Conservation (phyloP, 1,140 invertebrate genomes). For the Bombus consobrinus region DNA sequence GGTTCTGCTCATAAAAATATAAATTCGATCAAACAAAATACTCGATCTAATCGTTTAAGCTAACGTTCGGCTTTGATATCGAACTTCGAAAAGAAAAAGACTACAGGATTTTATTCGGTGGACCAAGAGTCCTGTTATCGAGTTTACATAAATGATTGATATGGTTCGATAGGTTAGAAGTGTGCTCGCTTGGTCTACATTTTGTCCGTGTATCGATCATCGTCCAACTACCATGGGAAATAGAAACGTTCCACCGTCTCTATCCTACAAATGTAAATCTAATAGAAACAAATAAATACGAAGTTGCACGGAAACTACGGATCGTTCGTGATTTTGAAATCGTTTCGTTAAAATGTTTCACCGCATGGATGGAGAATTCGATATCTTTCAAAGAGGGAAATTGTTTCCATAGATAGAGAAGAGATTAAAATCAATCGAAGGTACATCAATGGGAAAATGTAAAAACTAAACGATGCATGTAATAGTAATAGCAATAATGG, state of each 20-base stretch:
- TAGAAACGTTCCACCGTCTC: not conserved
- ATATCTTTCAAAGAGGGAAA: not conserved
- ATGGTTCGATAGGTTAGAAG: slow-evolving; percentile 13
- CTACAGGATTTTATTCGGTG: slow-evolving; percentile 4
- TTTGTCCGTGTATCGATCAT: slow-evolving; percentile 36
- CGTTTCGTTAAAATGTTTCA: not conserved
- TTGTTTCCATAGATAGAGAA: not conserved
- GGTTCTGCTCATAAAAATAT: not conserved
- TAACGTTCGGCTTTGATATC: not conserved
- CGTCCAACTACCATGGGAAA: not conserved
- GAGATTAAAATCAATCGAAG: not conserved
- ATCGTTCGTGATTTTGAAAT: not conserved
- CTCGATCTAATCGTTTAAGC: not conserved
- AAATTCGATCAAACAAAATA: not conserved
- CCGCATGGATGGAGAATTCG: not conserved
- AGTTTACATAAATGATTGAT: slow-evolving; percentile 45
- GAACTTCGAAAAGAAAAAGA: not conserved
- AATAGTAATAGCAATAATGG: not conserved
- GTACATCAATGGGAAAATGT: not conserved
- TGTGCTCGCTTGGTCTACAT: slow-evolving; percentile 31
- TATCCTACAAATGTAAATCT: not conserved
- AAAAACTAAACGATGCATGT: not conserved
- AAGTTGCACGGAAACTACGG: not conserved
- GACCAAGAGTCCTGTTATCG: slow-evolving; percentile 8
- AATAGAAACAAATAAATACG: slow-evolving; percentile 2